Base-by-base conservation (phyloP, 2,797 vertebrate genomes). In the Acipenser ruthenus region DNA sequence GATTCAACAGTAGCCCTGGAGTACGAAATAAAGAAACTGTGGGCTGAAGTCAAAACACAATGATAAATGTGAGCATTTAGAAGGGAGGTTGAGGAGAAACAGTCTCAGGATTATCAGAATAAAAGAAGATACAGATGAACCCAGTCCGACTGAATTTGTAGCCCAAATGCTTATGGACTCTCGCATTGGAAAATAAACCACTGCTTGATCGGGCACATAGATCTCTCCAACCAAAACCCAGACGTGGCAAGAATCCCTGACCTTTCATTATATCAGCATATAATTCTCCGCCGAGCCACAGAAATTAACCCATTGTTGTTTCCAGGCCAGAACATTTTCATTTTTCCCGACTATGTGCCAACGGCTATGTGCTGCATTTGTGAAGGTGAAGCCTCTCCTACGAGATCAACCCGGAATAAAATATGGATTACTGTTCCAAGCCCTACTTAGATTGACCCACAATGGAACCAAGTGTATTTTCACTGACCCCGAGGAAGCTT, bases 61-160 rank as follows among this genome's bases (percentile, higher is more conserved):
- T 18, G 18, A 18, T 7, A 70, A 73, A 18, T 73, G 69, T 7
- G 50, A 67, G 9, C 65, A 67, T 11, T 13, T 71, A 2, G 66
- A 67, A 55, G 63, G 58, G 18, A 61, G 66, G 61, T 65, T 48
- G 23, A 9, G 59, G 12, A 65, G 66, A 37, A 71, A 71, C 63
- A 71, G 68, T 59, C 53, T 68, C 23, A 53, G 58, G 11, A 8
- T 74, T 0, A 9, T 70, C 47, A 66, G 70, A 1, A 3, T 74
- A 5, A 60, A 55, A 0, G 55, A 70, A 48, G 70, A 63, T 8
- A 7, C 11, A 3, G 50, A 74, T 23, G 69, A 67, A 6, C 23
- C 62, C 1, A 9, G 10, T 5, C 72, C 67, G 1, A 67, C 67
- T 15, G 58, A 73, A 12, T 71, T 52, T 65, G 7, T 53, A 3